Base-by-base conservation (phyloP, 2,797 vertebrate species). In the Buceros bicornis region DNA sequence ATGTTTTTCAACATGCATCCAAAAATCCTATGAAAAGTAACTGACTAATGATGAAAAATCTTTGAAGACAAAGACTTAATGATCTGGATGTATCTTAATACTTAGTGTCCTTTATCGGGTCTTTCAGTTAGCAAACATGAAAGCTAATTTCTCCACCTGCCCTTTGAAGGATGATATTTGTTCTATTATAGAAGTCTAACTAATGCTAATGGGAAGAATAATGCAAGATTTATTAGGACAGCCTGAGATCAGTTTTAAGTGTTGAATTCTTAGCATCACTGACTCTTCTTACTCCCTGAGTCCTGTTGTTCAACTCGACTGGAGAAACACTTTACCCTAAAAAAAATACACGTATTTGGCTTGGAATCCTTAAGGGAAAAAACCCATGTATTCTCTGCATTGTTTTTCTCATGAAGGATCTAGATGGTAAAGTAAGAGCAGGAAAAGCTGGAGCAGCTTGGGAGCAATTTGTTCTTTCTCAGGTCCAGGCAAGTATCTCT, bases 191-290 rank as follows among this genome's bases (percentile, higher is more conserved):
- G 12, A 79, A 76, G 43, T 72, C 16, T 85, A 62, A 48, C 50
- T 89, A 56, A 64, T 69, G 45, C 16, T 89, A 54, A 65, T 82
- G 79, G 29, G 67, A 69, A 84, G 72, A 88, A 51, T 69, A 60
- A 83, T 78, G 21, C 57, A 94, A 94, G 33, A 91, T 90, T 74
- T 76, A 70, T 79, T 72, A n/a, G 29, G n/a, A 37, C 42, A 91
- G 40, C n/a, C 47, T 43, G 50, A 92, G 61, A 83, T 94, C 25
- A 71, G 31, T 73, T 80, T 93, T 45, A 80, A 70, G 60, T 87
- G 92, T 91, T 93, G 89, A 92, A 61, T 81, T 87, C 64, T 85
- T 78, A 48, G 56, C 24, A 33, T 74, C 89, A 54, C 50, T 73
- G 73, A 84, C 70, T 8, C 17, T 69, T 83, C 29, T 67, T 66